Conservation (phyloP, 2,797 vertebrate species). For the Columba guinea region DNA sequence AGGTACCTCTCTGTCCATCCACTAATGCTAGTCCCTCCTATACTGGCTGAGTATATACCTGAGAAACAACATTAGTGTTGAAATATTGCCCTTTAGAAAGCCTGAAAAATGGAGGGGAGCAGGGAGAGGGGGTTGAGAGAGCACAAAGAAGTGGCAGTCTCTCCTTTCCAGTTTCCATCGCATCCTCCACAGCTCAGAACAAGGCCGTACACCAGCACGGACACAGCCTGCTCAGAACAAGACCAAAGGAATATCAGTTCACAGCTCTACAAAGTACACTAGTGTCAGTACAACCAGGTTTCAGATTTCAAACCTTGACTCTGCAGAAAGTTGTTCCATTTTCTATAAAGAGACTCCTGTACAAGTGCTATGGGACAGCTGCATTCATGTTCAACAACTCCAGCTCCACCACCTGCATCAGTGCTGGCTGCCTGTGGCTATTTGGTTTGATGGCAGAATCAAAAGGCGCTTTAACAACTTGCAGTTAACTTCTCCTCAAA, state of each 20-base stretch:
- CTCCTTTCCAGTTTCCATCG: constrained; percentile 28
- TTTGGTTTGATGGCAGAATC: constrained; percentile 85
- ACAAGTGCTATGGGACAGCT: constrained; percentile 58
- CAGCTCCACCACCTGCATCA: constrained; percentile 76
- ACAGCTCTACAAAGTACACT: constrained; percentile 36
- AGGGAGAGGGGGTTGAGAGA: constrained; percentile 49
- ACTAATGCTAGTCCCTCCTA: constrained; percentile 64
- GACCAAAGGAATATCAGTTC: constrained; percentile 38
- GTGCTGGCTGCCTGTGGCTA: constrained; percentile 83
- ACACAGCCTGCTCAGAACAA: constrained; percentile 42
- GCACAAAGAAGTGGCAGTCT: constrained; percentile 63
- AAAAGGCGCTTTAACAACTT: constrained; percentile 89
- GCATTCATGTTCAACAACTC: constrained; percentile 72
- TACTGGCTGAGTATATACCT: constrained; percentile 77
- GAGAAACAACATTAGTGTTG: constrained; percentile 81
- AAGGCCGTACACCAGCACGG: constrained; percentile 6
- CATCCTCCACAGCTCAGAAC: constrained; percentile 55
- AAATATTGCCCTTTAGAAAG: constrained; percentile 80
- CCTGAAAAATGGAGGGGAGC: constrained; percentile 57
- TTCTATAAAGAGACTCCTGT: constrained; percentile 56
- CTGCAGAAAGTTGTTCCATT: constrained; percentile 33
- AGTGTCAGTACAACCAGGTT: constrained; percentile 5
- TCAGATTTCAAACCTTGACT: constrained; percentile 37
- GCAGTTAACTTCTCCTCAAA: constrained; percentile 70
- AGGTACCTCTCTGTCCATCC: constrained; percentile 49